Base-by-base conservation (phyloP, 2,797 vertebrate genomes). In the Sebastes iracundus region DNA sequence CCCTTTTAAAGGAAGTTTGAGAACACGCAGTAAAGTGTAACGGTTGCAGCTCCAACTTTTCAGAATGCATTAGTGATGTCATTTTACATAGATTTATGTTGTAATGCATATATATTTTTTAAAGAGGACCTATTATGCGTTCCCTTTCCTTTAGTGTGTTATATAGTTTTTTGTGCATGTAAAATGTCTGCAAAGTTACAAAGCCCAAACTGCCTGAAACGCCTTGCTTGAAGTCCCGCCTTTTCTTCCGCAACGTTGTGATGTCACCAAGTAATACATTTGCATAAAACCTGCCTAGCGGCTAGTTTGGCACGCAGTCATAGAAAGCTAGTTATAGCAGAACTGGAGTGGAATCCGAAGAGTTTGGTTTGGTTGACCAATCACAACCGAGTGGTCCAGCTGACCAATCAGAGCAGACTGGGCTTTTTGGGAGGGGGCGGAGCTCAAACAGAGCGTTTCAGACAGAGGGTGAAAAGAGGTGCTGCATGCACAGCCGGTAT, bases 1-100 rank as follows among this genome's bases (percentile, higher is more conserved):
- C 25, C 70, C 78, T 82, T 77, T 79, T 62, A 78, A 63, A 84
- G 49, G 63, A 85, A 70, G 68, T 87, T 88, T 77, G 23, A 67
- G 64, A 83, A 67, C 18, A 63, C 22, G 42, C 22, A 68, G 60
- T 32, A 5, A 80, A 52, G 69, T 73, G 38, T 59, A 66, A 46
- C 22, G 5, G 28, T 49, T 25, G 65, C 46, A 62, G 74, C 33
- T 87, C 14, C 69, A 79, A 76, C 68, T 66, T 85, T 84, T 73
- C 22, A 63, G 42, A 78, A 72, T 11, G 49, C 42, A 64, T 27
- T 22, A 59, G 4, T 53, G 23, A 59, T 2, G 10, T 75, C 18
- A 27, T 35, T 42, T 75, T 53, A 75, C 73, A 61, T 63, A 56
- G 42, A 32, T 53, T 35, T 64, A 35, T 42, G 66, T 61, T 49